Conservation (phyloP, 2,113 vertebrate species). For the Engystomops pustulosus region DNA sequence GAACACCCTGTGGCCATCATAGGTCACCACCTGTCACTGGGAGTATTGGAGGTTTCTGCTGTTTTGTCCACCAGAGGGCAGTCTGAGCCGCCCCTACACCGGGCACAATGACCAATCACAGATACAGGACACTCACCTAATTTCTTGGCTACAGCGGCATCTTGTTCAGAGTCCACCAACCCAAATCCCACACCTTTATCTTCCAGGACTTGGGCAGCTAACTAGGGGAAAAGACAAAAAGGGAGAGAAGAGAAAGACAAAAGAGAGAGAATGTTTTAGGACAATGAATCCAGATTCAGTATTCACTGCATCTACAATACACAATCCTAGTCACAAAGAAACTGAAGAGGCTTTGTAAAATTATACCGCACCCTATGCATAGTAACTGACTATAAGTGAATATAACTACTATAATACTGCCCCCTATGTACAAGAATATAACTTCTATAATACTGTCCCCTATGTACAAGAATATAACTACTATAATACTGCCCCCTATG, state of each 20-base stretch:
- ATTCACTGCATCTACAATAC: background rate
- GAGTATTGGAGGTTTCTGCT: background rate
- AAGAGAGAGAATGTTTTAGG: conserved; percentile 30
- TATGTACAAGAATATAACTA: background rate
- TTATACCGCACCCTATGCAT: background rate
- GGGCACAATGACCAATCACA: no score
- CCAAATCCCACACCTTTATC: conserved; percentile 89
- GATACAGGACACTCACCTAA: conserved; percentile 80
- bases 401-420: conserved; percentile 1
- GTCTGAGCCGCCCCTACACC: no score
- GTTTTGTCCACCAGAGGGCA: conserved; percentile 2
- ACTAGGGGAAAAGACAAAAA: conserved; percentile 70
- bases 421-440: no score
- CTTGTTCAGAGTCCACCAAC: conserved; percentile 86
- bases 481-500: background rate
- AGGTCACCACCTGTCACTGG: background rate
- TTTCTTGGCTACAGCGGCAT: conserved; percentile 82
- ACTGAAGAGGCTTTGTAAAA: no score
- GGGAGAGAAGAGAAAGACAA: conserved; percentile 2
- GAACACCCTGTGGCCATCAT: background rate
- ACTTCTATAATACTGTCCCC: background rate
- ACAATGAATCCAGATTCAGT: background rate
- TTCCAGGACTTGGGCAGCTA: conserved; percentile 90
- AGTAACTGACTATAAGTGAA: background rate
- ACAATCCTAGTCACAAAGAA: no score